Base-by-base conservation (phyloP, 2,888 invertebrate species). In the Drosophila pegasa region DNA sequence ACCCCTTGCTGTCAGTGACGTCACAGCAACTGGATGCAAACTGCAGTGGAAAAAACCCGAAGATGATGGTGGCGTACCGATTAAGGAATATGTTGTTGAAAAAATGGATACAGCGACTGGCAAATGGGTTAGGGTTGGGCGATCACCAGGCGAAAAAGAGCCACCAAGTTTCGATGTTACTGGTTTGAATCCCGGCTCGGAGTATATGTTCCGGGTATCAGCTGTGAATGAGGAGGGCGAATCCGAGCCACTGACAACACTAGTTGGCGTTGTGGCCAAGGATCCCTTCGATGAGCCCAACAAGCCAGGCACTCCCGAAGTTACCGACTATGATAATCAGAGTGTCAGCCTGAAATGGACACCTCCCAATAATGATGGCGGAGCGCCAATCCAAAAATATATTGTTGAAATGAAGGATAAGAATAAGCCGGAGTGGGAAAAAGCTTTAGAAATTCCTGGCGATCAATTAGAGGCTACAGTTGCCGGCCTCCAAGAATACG, bases 141-240 rank as follows among this genome's bases (percentile, higher is more conserved):
- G 82, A 16, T 82, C 82, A 10, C 96, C 98, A 7, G 98, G 97
- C 87, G 98, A 96, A 29, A 96, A 97, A 69, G 97, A 97, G 88
- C 96, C 97, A 33, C 96, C 7, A 96, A 96, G 82, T 25, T 82
- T 88, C 29, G 84, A 88, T 94, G 93, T 96, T 4, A 94, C 94
- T 2, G 98, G 98, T 1, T 93, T 98, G 43, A 96, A 96, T 85
- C 98, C 98, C 90, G 98, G 98, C 83, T 99, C 99, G 91, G 97
- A 98, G 3, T 99, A 99, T 93, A 98, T 99, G 94, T 99, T 99
- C 95, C 95, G 99, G 43, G 99, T 99, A 0, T 96, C 97, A 88
- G 99, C 99, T 16, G 98, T 99, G 56, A 99, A 99, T 93, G 97
- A 98, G 91, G 98, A 99, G 93, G 99, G 99, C 14, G 98, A 98